Base-by-base conservation (phyloP, 2,888 invertebrate species). In the Sphaeridia pumilis region DNA sequence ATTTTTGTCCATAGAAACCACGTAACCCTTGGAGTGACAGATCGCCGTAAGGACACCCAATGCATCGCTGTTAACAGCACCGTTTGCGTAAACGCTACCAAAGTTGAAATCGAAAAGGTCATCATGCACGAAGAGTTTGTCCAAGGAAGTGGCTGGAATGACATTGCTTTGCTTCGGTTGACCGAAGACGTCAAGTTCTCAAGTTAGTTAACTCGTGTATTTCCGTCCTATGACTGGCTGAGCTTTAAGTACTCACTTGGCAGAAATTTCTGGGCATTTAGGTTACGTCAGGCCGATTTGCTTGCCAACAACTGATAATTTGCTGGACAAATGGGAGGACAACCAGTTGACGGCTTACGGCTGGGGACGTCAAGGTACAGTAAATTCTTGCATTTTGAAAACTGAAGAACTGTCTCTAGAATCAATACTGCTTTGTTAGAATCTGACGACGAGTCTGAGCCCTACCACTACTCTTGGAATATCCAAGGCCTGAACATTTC, bases 41-140 rank as follows among this genome's bases (percentile, higher is more conserved):
- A 51, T n/a, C 41, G 50, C 10, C 50, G 50, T 2, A 36, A 31
- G 7, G 35, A 20, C 14, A 27, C 17, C 14, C 50, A 51, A 20
- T 51, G 50, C 24, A 34, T 34, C 3, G 25, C 26, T 3, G 50
- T 31, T 5, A 51, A 51, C 35, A 44, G 44, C 10, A 51, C 50
- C 1, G 44, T 45, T 22, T 51, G 50, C 27, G 45, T 51, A 1
- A 51, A 51, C 14, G n/a, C 50, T 10, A 51, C 50, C 7, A 34
- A 34, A 10, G 45, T 51, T 2, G 54, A 50, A 2, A 56, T 64
- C 20, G 60, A 62, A 1, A 50, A 60, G 27, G 46, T 56, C 17
- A 57, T 59, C 3, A 49, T 63, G 26, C 65, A 65, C 47, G 46
- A 57, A 28, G 57, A 46, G 7, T 65, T 57, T 45, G 56, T 45